phyloP scores from a whole-genome alignment of 2,888 invertebrate species.

The Synergus laeviventris region DNA sequence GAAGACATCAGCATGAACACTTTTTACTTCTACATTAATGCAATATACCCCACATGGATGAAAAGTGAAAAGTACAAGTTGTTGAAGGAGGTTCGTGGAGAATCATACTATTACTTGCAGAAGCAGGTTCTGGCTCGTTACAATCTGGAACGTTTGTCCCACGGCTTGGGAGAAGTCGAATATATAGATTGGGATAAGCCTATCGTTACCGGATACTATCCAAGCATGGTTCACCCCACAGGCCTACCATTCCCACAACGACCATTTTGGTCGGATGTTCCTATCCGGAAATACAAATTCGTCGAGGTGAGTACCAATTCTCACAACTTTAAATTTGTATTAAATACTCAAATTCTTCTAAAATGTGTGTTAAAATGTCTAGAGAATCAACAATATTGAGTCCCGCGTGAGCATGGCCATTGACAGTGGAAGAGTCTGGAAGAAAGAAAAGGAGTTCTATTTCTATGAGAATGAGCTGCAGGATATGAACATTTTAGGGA shows the following conservation, averaged over 20 bases:
- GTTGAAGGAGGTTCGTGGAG: conserved; percentile 78
- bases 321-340: not conserved
- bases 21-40: conserved; percentile 81
- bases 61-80: conserved; percentile 77
- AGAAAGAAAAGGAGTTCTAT: conserved; percentile 56
- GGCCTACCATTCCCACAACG: conserved; percentile 78
- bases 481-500: conserved; percentile 79
- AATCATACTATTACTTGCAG: conserved; percentile 75
- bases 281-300: conserved; percentile 55
- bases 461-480: conserved; percentile 58
- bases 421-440: conserved; percentile 62
- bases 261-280: conserved; percentile 53
- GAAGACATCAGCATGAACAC: conserved; percentile 84
- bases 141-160: conserved; percentile 83
- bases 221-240: conserved; percentile 80
- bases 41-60: conserved; percentile 83
- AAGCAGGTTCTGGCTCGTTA: conserved; percentile 78
- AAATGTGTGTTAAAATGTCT: conserved; percentile 58
- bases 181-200: conserved; percentile 78
- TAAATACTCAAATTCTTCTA: not conserved
- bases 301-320: conserved; percentile 54
- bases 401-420: conserved; percentile 63
- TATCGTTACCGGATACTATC: conserved; percentile 78
- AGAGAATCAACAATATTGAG: conserved; percentile 64
- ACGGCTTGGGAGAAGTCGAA: conserved; percentile 80